Conservation (phyloP, 2,113 vertebrate species). For the Bos indicus region DNA sequence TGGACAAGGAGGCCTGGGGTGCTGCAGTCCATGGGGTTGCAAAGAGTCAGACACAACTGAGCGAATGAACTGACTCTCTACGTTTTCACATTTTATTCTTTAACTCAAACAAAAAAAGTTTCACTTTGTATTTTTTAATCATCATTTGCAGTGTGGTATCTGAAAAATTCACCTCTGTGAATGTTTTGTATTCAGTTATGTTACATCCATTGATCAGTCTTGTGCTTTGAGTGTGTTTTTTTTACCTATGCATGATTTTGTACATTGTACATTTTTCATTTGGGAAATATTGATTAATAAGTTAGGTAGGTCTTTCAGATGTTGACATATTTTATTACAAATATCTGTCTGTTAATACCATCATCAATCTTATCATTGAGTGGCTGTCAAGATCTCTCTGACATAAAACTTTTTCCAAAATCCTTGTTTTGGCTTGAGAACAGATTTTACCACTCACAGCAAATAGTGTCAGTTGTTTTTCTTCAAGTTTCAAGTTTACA, state of each 20-base stretch:
- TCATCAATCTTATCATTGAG: background rate
- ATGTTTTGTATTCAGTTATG: background rate
- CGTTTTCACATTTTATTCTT: background rate
- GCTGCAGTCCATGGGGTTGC: background rate
- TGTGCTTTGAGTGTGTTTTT: background rate
- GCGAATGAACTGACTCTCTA: background rate
- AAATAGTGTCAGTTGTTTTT: background rate
- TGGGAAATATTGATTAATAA: background rate
- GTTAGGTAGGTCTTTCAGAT: background rate
- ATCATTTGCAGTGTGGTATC: background rate
- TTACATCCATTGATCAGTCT: background rate
- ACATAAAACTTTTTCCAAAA: background rate
- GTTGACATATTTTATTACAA: background rate
- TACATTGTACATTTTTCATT: background rate
- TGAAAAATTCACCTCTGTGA: background rate
- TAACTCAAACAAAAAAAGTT: background rate
- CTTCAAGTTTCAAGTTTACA: background rate
- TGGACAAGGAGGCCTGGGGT: background rate
- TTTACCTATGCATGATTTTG: background rate
- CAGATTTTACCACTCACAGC: background rate
- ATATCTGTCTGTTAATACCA: background rate
- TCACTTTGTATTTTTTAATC: background rate
- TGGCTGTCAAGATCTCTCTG: background rate
- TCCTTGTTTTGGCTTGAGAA: slow-evolving; percentile 18
- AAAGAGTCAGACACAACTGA: background rate